Base-by-base conservation (phyloP, 2,113 vertebrate genomes). In the Sphyrna mokarran region DNA sequence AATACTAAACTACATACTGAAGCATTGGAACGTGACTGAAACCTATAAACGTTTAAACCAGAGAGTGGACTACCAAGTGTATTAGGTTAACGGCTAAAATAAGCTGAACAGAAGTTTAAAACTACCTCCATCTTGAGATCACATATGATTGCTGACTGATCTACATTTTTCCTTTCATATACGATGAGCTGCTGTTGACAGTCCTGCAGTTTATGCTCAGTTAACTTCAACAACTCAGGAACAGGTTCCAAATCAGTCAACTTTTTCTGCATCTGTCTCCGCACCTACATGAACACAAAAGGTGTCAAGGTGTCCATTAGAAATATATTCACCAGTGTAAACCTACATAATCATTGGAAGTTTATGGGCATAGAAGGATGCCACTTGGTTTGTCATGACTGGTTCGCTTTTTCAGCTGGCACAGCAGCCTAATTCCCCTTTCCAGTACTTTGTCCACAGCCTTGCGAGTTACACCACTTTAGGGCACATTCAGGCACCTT, bases 101-200 rank as follows among this genome's bases (percentile, higher is more conserved):
- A 93, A 93, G 18, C 33, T 93, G 96, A 66, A 96, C 96, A 97
- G 97, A 95, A 97, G 48, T 54, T 97, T 97, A 97, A 98, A 96
- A 97, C 97, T 97, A 99, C 99, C 98, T 98, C 98, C 96, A 98
- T 97, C 95, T 97, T 98, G 86, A 99, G 98, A 40, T 99, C 98
- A 43, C 98, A 96, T 83, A 99, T 98, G 96, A 97, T 97, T 14
- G 96, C 96, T 95, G 97, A 98, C 94, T 99, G 98, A 95, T 99
- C 98, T 0, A 96, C 11, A 43, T 97, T 98, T 96, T 98, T 98
- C 96, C 97, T 98, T 97, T 99, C 98, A 0, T 98, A 98, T 95
- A 96, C 96, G 96, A 97, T 97, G 94, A 98, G 97, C 96, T 97
- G 97, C 1, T 98, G 97, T 94, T 98, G 98, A 94, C 98, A 98